Evolutionary conservation across 2,113 vertebrate genomes (phyloP), one percentile per base, ranked within the genome.

Genomic region (Danionella cerebrum): DNA sequence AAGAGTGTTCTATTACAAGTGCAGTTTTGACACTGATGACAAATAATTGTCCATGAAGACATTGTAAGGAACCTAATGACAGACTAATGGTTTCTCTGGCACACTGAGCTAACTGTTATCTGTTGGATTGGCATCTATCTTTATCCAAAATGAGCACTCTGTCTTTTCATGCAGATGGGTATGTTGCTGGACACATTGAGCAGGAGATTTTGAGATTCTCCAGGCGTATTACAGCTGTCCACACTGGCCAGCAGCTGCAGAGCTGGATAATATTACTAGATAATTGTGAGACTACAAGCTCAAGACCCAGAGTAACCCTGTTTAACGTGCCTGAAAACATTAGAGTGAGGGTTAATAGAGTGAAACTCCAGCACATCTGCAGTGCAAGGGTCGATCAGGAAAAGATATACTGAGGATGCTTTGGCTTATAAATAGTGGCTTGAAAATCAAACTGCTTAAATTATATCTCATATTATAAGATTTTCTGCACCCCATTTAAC

Each of bases 151-250:
- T n/a, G n/a, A n/a, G n/a, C n/a, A n/a, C n/a, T n/a, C 89, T 89
- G 0, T 74, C 69, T 10, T 85, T 83, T 69, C 89, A 90, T 72
- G 74, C 48, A 79, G 33, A 62, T 21, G 24, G 60, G 63, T 42
- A 52, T 73, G 75, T 84, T 70, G 83, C 77, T 75, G 73, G 76
- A 82, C 79, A 84, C 78, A 80, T 84, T 83, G 79, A 73, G 78
- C 62, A 77, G 73, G 58, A 72, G 78, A 75, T 79, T 77, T 72
- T 79, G 63, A 63, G 74, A 58, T 67, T 68, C 74, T 69, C 73
- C n/a, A n/a, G n/a, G n/a, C 77, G 69, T 63, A 29, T 21, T 78
- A 79, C 84, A 87, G 85, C 85, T 84, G 84, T 79, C 82, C 39
- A 82, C 69, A 69, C 65, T 41, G 67, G 67, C 65, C 80, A 79